Base-by-base conservation (phyloP, 2,113 vertebrate species). In the Stictonetta naevosa region DNA sequence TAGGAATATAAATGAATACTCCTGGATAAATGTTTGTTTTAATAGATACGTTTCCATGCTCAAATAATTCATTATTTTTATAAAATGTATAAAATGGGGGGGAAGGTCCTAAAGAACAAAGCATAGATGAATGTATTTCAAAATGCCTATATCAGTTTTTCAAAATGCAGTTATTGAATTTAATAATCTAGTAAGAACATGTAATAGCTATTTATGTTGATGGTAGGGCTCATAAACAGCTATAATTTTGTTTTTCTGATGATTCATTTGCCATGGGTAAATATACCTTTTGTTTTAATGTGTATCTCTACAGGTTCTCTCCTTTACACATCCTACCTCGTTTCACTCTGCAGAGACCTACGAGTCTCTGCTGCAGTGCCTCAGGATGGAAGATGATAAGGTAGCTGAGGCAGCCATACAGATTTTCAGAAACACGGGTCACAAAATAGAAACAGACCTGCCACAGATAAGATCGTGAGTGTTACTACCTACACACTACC, bases 351-450 rank as follows among this genome's bases (percentile, higher is more conserved):
- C 99, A 87, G 99, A 99, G 97, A 99, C 99, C 2, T 99, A 99
- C 55, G 99, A 99, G 98, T 99, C 99, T 95, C 98, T 99, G 74
- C 98, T 99, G 86, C 99, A 99, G 98, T 99, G 99, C 98, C 98
- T 99, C 96, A 99, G 99, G 98, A 99, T 99, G 99, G 99, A 99
- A 97, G 99, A 99, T 60, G 99, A 99, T 96, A 99, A 99, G 89
- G 99, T 99, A 96, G 99, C 99, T 6, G 99, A 99, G 96, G 99
- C 99, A 86, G 99, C 99, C 80, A 99, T 99, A 94, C 99, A 99
- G 96, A 99, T 99, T 96, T 99, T 99, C 97, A 99, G 99, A 95
- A 99, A 99, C 96, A 99, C 99, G 7, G 99, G 99, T 75, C 99
- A 99, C 97, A 99, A 99, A 98, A 99, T 99, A 68, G 99, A 99